Percentiles rank a stretch among this genome's conserved stretches.
These are phyloP conservation scores for Musca vetustissima DNA, from an alignment of 1,140 invertebrate species.

Conservation along the genomic window DNA sequence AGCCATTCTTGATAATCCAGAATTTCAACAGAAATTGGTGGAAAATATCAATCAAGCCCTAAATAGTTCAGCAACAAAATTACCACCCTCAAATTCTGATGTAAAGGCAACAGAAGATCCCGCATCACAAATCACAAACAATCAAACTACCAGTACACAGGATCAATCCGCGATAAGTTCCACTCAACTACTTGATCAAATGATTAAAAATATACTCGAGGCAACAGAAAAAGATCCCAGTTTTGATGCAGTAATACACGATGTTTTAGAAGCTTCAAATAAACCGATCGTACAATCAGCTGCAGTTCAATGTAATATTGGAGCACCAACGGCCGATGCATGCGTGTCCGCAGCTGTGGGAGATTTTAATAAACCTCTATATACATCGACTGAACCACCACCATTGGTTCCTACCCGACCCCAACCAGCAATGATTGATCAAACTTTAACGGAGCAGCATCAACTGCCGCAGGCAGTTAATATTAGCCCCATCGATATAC, in stretches of 20 bases:
- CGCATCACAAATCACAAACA: not conserved
- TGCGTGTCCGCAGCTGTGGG: not conserved
- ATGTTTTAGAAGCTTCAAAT: slow-evolving; percentile 38
- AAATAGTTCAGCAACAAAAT: slow-evolving; percentile 30
- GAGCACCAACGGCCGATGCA: not conserved
- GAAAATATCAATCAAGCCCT: slow-evolving; percentile 48
- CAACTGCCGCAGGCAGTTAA: not conserved
- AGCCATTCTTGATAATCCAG: slow-evolving; percentile 43
- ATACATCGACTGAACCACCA: slow-evolving; percentile 7
- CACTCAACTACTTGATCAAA: slow-evolving; percentile 37
- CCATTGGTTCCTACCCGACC: slow-evolving; percentile 14
- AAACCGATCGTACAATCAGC: slow-evolving; percentile 23
- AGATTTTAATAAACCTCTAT: not conserved
- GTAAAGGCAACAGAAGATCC: not conserved
- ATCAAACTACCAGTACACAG: not conserved
- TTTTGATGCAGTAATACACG: slow-evolving; percentile 47
- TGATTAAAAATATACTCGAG: slow-evolving; percentile 48
- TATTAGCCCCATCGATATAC: slow-evolving; percentile 18
- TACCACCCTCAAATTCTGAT: not conserved
- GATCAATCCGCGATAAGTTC: slow-evolving; percentile 10
- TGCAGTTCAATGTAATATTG: slow-evolving; percentile 25
- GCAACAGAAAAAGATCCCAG: slow-evolving; percentile 51
- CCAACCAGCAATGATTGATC: not conserved
- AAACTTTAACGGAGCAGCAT: not conserved
- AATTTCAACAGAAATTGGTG: slow-evolving; percentile 45